Evolutionary conservation across 1,140 invertebrate genomes (phyloP), one percentile per base, ranked within the genome.

Genomic region (Chironomus striatipennis): DNA sequence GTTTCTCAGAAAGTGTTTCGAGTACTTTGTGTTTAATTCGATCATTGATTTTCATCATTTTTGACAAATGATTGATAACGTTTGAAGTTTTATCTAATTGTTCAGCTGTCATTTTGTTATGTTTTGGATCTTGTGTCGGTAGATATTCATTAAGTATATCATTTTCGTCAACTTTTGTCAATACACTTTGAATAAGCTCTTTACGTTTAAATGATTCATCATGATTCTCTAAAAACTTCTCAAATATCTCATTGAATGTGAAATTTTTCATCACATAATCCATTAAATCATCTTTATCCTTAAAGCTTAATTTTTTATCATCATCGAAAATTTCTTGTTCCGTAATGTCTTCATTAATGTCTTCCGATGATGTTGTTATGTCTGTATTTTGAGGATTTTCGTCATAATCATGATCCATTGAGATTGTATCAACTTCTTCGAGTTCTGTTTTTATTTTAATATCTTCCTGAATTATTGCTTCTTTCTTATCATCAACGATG

Each of bases 331-430:
- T 67, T 67, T 67, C 64, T 67, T 7, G 64, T 2, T 67, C n/a
- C 1, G 7, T n/a, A 2, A 8, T 8, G n/a, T 70, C 65, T 70
- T 18, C 17, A 20, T 18, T 20, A 21, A 18, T 70, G 20, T 70
- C 65, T 15, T 57, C 47, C 0, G 47, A 57, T 4, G 65, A 70
- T 70, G 65, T 70, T 3, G 17, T 70, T 4, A 70, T 70, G 10
- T 70, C 65, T 8, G 65, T 70, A 20, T 70, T 70, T 70, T 70
- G 65, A 70, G 47, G 47, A 15, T 70, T 70, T 70, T 70, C 65
- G 20, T 70, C 10, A 12, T 70, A 70, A 70, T 70, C 65, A 70
- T 70, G 65, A 70, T 70, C 65, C 24, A 34, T 20, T 70, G n/a
- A 8, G 17, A 6, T 57, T 57, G 9, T 57, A 12, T n/a, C 47